A percentile compares a stretch with the other conserved stretches of the same genome.
Evolutionary conservation across 2,888 invertebrate species (phyloP).

Genomic region (Hedya salicella): DNA sequence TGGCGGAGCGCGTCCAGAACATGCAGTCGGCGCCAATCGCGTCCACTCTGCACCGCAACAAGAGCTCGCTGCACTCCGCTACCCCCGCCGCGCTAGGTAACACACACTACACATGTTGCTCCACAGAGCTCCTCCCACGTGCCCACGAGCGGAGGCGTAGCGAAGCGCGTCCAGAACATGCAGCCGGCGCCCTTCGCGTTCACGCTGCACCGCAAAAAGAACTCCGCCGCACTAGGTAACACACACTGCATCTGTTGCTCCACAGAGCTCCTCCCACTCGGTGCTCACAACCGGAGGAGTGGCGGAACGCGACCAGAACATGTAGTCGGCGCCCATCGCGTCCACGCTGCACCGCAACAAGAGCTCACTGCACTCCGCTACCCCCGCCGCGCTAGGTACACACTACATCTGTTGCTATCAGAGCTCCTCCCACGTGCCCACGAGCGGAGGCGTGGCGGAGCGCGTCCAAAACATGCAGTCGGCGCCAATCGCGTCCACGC

Average conservation of each 20-base stretch:
- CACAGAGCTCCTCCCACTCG: constrained; percentile 86
- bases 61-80: constrained; percentile 71
- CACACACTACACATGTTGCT: no score
- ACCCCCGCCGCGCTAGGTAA: constrained; percentile 69
- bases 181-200: constrained; percentile 62
- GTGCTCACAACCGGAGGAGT: constrained; percentile 77
- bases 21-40: constrained; percentile 67
- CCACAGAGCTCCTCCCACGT: constrained; percentile 83
- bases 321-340: constrained; percentile 61
- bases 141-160: constrained; percentile 73
- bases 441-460: constrained; percentile 70
- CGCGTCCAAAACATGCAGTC: constrained; percentile 87
- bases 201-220: constrained; percentile 76
- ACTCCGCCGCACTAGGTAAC: constrained; percentile 68
- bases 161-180: constrained; percentile 87
- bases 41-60: constrained; percentile 73
- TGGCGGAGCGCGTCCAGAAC: constrained; percentile 86
- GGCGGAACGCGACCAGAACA: constrained; percentile 87
- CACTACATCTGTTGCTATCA: no score
- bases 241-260: constrained; percentile 48
- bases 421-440: constrained; percentile 85
- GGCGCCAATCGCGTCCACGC: constrained; percentile 62
- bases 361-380: constrained; percentile 71
- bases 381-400: constrained; percentile 67
- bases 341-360: constrained; percentile 74